Evolutionary conservation across 2,797 vertebrate species (phyloP), one percentile per base, ranked within the genome.

Genomic region (Spinus olivaceus): DNA sequence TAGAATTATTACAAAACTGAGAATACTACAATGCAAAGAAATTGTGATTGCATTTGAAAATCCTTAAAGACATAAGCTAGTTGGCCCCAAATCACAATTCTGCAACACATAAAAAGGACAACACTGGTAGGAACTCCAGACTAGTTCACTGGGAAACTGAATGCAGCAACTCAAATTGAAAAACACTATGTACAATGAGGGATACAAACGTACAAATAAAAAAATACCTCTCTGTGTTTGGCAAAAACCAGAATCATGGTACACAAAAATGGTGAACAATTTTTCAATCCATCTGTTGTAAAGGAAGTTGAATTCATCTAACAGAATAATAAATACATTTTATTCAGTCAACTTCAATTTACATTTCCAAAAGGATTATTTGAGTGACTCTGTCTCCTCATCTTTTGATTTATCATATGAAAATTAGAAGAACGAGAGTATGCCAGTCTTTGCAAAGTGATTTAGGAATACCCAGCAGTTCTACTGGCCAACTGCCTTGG

Each of bases 171-270:
- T 42, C 2, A 0, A 79, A 32, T 2, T 63, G 47, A 70, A 81
- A 89, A 91, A 23, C 8, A 19, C 12, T 22, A 37, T 0, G 0
- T 33, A 24, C 10, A 54, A 56, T 5, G 5, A 65, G 14, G 28
- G 28, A 59, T 23, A 65, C 2, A 0, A 72, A 79, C 9, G 32
- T 2, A 37, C 24, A 42, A 54, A 61, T 42, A 32, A 54, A 77
- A 35, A 81, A 69, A 28, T 30, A 70, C 3, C 27, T 51, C 22
- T 57, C 5, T n/a, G 5, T 54, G 5, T 33, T 24, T 39, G 22
- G 37, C 37, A 81, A 56, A 86, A 64, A 7, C 4, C 25, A 5
- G 32, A 80, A 63, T 13, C 1, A 5, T 12, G 32, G 9, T 25
- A 73, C 24, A 30, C 4, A 81, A 78, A 67, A 69, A 54, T 10